A percentile compares a stretch with the other conserved stretches of the same genome.
These are phyloP conservation scores for Erebia palarica DNA, from an alignment of 2,888 invertebrate genomes.

Conservation along the genomic window DNA sequence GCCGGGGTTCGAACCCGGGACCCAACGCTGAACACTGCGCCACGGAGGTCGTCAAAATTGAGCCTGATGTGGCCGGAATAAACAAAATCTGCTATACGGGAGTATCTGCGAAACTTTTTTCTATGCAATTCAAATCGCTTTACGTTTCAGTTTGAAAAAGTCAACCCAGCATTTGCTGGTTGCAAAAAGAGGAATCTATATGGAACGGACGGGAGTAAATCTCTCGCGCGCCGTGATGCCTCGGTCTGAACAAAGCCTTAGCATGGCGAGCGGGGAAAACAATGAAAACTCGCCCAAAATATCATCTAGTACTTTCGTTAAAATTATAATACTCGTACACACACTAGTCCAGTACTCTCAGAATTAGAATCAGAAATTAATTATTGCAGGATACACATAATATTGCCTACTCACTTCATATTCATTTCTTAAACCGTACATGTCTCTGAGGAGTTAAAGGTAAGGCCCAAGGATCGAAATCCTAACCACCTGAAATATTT, in stretches of 20 bases:
- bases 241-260: not conserved
- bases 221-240: constrained; percentile 4
- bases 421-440: too few relatives aligned
- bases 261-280: not conserved
- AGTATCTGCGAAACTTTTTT: not conserved
- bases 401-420: too few relatives aligned
- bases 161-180: constrained; percentile 1
- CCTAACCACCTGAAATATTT: too few relatives aligned
- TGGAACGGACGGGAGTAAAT: constrained; percentile 10
- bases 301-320: not conserved
- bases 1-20: too few relatives aligned
- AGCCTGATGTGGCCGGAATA: too few relatives aligned
- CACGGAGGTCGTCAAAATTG: too few relatives aligned
- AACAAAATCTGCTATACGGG: not conserved
- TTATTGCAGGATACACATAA: too few relatives aligned
- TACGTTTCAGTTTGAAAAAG: constrained; percentile 1
- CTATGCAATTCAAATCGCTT: not conserved
- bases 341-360: too few relatives aligned
- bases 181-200: constrained; percentile 1
- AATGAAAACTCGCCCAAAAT: constrained; percentile 8
- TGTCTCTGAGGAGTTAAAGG: too few relatives aligned
- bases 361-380: too few relatives aligned
- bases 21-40: too few relatives aligned
- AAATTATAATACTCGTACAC: not conserved
- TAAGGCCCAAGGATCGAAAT: too few relatives aligned